Conservation (phyloP, 1,140 invertebrate genomes). For the Drosophila ercepeae region DNA sequence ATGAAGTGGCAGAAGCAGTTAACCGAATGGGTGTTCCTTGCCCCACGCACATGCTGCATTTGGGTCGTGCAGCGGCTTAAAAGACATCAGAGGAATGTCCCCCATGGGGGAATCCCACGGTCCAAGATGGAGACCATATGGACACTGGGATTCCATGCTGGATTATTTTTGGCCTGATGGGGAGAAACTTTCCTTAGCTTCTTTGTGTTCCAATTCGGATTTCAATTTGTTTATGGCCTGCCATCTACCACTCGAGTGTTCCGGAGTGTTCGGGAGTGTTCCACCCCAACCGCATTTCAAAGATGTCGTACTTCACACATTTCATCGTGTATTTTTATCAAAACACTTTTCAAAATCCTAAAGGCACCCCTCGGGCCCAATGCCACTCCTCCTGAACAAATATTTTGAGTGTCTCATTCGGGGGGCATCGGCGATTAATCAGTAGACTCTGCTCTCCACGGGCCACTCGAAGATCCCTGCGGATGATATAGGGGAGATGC, state of each 20-base stretch:
- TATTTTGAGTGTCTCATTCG: constrained; percentile 14
- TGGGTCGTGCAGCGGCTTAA: background rate
- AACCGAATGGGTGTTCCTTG: constrained; percentile 16
- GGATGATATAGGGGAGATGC: background rate
- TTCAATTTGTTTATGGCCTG: constrained; percentile 35
- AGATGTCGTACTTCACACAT: constrained; percentile 37
- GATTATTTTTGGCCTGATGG: constrained; percentile 29
- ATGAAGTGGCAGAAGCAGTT: constrained; percentile 27
- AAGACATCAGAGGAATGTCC: too few relatives aligned
- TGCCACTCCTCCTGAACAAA: constrained; percentile 18
- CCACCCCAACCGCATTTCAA: constrained; percentile 7
- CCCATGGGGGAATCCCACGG: constrained; percentile 26
- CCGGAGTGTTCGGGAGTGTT: too few relatives aligned
- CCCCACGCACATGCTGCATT: constrained; percentile 3
- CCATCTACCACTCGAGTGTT: background rate
- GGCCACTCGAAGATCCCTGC: constrained; percentile 6
- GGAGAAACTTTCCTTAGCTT: constrained; percentile 2
- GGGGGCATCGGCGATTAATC: constrained; percentile 2
- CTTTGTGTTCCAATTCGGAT: constrained; percentile 3
- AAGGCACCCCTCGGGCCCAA: constrained; percentile 1
- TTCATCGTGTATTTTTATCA: constrained; percentile 41
- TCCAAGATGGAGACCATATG: constrained; percentile 33
- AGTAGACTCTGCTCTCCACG: constrained; percentile 2
- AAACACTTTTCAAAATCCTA: constrained; percentile 30
- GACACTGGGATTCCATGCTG: background rate